These are phyloP conservation scores for Hemibagrus wyckioides DNA, from an alignment of 2,113 vertebrate genomes.

Conservation along the genomic window DNA sequence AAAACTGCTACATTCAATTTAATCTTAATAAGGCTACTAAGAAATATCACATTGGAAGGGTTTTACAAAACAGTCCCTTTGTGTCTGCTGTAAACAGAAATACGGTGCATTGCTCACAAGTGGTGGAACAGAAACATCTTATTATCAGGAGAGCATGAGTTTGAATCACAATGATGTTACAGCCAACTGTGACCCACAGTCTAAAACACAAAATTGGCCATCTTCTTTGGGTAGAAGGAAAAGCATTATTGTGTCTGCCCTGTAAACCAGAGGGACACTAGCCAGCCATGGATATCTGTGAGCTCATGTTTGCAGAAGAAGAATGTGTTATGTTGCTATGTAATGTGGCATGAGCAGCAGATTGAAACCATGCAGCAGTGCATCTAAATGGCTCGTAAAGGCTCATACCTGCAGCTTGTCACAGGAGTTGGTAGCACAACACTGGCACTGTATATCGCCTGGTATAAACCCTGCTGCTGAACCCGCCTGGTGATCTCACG, in stretches of 20 bases:
- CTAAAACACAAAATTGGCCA: not conserved
- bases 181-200: not conserved
- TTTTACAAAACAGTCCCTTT: conserved; percentile 10
- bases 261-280: not conserved
- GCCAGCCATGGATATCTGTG: not conserved
- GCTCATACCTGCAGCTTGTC: conserved; percentile 84
- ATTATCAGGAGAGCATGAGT: not conserved
- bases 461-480: conserved; percentile 84
- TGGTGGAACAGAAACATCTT: not conserved
- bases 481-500: conserved; percentile 90
- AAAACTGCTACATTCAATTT: not conserved
- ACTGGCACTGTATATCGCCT: conserved; percentile 87
- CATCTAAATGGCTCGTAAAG: not conserved
- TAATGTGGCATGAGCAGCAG: not conserved
- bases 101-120: not conserved
- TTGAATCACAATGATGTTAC: not conserved
- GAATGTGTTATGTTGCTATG: not conserved
- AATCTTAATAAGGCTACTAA: conserved; percentile 9
- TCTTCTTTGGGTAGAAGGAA: not conserved
- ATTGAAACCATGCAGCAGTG: not conserved
- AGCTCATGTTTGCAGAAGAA: not conserved
- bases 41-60: not conserved
- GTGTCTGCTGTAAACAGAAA: not conserved
- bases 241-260: not conserved
- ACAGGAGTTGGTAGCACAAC: conserved; percentile 89